Conservation (phyloP, 2,113 vertebrate genomes). For the Bagarius yarrelli region DNA sequence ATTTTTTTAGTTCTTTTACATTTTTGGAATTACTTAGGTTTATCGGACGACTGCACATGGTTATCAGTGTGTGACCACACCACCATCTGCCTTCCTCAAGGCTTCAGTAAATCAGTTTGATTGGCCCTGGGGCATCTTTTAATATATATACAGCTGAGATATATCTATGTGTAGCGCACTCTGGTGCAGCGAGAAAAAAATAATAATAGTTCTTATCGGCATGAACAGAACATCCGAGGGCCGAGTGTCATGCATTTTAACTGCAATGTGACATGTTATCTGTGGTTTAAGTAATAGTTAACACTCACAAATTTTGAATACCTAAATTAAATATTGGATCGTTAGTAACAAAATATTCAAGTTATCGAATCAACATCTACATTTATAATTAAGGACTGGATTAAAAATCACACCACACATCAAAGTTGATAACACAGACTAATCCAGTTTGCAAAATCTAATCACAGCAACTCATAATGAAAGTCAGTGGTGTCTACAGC, state of each 20-base stretch:
- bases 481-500: no score
- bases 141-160: neutral
- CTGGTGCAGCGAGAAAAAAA: neutral
- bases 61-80: neutral
- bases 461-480: no score
- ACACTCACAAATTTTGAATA: neutral
- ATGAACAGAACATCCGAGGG: neutral
- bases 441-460: no score
- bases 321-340: no score
- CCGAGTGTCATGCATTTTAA: neutral
- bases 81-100: neutral
- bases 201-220: neutral
- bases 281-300: neutral
- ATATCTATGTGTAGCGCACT: neutral
- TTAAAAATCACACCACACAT: no score
- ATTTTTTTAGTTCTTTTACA: neutral
- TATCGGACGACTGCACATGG: neutral
- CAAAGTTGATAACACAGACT: no score
- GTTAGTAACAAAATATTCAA: no score
- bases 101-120: neutral
- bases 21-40: neutral
- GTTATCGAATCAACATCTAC: no score
- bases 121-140: neutral
- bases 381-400: no score
- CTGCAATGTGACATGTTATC: neutral